Base-by-base conservation (phyloP, 2,797 vertebrate species). In the Amniataba percoides region DNA sequence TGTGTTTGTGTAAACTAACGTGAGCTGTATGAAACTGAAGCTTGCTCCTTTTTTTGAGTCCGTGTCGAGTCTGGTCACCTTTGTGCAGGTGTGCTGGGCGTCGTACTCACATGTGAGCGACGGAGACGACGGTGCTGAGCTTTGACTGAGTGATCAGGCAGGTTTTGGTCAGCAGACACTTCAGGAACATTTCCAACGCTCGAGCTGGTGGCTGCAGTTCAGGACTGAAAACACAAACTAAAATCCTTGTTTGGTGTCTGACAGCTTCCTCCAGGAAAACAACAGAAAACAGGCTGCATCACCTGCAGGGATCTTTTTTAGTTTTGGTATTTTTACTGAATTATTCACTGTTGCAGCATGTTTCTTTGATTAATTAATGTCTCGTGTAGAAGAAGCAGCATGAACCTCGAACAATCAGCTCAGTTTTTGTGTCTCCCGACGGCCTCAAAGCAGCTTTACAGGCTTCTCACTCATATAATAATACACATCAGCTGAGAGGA, bases 161-260 rank as follows among this genome's bases (percentile, higher is more conserved):
- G 78, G 93, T 91, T 87, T 94, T 92, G 31, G 82, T 93, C 80
- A 96, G 85, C 64, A 96, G 86, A 60, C 89, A 93, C 74, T 87
- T 93, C 36, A 96, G 84, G 87, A 96, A 95, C 80, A 95, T 93
- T 83, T 95, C 95, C 83, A 96, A 53, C 8, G 90, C 94, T 61
- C 91, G 93, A 21, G 95, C 95, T 96, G 82, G 70, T 65, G n/a
- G 48, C 79, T 48, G 55, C 25, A 31, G 85, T 82, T 90, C 68
- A 92, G 91, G 89, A 83, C 16, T 10, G 14, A 42, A 46, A 25
- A 23, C 0, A 53, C 0, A 42, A 40, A 25, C 19, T 0, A 53
- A 0, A 34, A 11, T 53, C 48, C 7, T 12, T 4, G n/a, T 62
- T 48, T 11, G 27, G 13, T 19, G 11, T 40, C 19, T 31, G 53